These are phyloP conservation scores for Antheraea pernyi DNA, from an alignment of 1,140 invertebrate species.

Conservation along the genomic window DNA sequence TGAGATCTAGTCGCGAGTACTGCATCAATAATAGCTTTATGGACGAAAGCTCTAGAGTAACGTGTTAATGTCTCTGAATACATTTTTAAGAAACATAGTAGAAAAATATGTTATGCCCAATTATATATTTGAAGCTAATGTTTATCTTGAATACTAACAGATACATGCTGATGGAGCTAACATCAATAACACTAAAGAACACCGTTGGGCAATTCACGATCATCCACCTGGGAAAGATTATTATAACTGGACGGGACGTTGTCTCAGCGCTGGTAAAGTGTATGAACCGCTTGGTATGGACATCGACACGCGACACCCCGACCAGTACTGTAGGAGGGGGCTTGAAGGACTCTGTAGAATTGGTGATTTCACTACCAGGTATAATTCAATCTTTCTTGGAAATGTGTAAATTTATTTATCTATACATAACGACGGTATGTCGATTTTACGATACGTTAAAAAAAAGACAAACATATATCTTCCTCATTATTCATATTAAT, in stretches of 20 bases:
- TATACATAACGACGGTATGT: too few relatives aligned
- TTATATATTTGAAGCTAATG: neutral
- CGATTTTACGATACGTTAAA: too few relatives aligned
- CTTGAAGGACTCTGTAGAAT: constrained; percentile 82
- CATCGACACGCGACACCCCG: constrained; percentile 71
- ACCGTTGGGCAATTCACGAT: constrained; percentile 85
- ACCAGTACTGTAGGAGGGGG: constrained; percentile 78
- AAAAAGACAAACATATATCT: too few relatives aligned
- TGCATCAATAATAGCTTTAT: too few relatives aligned
- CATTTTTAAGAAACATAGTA: too few relatives aligned
- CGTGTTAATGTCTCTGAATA: too few relatives aligned
- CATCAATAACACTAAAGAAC: constrained; percentile 88
- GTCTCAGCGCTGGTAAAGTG: constrained; percentile 87
- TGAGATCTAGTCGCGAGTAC: too few relatives aligned
- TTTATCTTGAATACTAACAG: constrained; percentile 24
- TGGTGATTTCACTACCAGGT: constrained; percentile 83
- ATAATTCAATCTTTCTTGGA: neutral
- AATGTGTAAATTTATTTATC: too few relatives aligned
- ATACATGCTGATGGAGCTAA: constrained; percentile 92
- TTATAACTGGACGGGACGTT: constrained; percentile 93
- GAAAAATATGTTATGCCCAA: too few relatives aligned
- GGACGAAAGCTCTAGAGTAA: too few relatives aligned
- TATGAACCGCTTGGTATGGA: constrained; percentile 91
- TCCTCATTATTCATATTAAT: too few relatives aligned
- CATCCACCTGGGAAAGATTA: constrained; percentile 85